Conservation (phyloP, 2,113 vertebrate species). For the Reinhardtius hippoglossoides region DNA sequence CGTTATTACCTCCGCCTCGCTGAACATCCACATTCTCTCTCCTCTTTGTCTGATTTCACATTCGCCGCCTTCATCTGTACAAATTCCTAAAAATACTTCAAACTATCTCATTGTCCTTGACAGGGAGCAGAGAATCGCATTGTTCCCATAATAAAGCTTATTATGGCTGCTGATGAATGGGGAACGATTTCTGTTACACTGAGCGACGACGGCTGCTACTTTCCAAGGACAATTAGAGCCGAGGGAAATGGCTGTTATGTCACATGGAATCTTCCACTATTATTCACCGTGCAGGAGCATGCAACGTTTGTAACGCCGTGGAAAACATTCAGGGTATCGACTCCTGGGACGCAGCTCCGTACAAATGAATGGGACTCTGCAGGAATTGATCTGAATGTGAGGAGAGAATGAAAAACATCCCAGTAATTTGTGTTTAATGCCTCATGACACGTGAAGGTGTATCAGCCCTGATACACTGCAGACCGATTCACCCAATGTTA, state of each 20-base stretch:
- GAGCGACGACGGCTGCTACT: conserved; percentile 35
- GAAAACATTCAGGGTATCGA: conserved; percentile 6
- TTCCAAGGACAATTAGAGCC: conserved; percentile 70
- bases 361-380: conserved; percentile 6
- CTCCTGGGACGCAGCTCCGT: conserved; percentile 1
- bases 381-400: conserved; percentile 19
- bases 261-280: conserved; percentile 43
- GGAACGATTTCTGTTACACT: conserved; percentile 33
- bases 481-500: no score
- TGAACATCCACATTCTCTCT: conserved; percentile 2
- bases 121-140: conserved; percentile 32
- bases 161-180: conserved; percentile 61
- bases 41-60: conserved; percentile 5
- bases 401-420: conserved; percentile 20
- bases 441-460: not conserved
- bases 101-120: conserved; percentile 47
- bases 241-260: conserved; percentile 52
- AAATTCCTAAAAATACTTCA: conserved; percentile 45
- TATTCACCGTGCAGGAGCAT: conserved; percentile 45
- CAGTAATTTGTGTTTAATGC: conserved; percentile 5
- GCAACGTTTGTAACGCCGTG: conserved; percentile 11
- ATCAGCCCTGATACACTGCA: no score
- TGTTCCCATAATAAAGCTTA: conserved; percentile 50
- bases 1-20: not conserved
- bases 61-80: conserved; percentile 19